Evolutionary conservation across 2,113 vertebrate species (phyloP).

Genomic region (Salvelinus alpinus): DNA sequence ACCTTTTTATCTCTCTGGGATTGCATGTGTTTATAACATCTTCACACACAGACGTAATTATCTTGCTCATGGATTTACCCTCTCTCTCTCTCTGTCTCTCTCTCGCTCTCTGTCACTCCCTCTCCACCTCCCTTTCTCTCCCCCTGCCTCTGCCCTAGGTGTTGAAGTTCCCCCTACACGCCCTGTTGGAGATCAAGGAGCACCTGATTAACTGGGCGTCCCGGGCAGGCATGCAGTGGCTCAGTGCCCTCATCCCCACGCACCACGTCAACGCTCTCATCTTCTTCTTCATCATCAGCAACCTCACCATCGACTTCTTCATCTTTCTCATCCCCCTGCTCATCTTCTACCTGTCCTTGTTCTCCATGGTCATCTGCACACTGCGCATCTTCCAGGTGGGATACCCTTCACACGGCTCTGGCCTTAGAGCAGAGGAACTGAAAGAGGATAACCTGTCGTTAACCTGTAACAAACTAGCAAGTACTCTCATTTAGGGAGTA

Average conservation of each 20-base stretch:
- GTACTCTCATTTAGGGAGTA: too few species aligned
- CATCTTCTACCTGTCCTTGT: conserved; percentile 93
- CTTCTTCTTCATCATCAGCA: conserved; percentile 98
- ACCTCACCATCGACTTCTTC: conserved; percentile 95
- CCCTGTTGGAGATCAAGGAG: conserved; percentile 94
- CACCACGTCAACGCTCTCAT: conserved; percentile 95
- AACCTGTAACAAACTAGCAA: too few species aligned
- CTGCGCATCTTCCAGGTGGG: conserved; percentile 89
- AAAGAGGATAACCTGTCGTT: too few species aligned
- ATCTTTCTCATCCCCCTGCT: conserved; percentile 90
- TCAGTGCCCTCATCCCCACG: conserved; percentile 91
- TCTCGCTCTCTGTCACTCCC: too few species aligned
- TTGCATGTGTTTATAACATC: background rate
- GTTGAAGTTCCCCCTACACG: conserved; percentile 90
- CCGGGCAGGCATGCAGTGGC: conserved; percentile 96
- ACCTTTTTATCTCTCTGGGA: background rate
- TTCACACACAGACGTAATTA: background rate
- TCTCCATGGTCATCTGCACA: conserved; percentile 97
- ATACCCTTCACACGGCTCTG: too few species aligned
- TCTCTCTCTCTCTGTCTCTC: background rate
- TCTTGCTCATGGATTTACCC: background rate
- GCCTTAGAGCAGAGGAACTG: too few species aligned
- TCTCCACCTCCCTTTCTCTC: background rate
- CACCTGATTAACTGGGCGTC: conserved; percentile 95
- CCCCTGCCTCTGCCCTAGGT: conserved; percentile 68